phyloP scores from a whole-genome alignment of 2,113 vertebrate species.

The Sporophila hypoxantha region DNA sequence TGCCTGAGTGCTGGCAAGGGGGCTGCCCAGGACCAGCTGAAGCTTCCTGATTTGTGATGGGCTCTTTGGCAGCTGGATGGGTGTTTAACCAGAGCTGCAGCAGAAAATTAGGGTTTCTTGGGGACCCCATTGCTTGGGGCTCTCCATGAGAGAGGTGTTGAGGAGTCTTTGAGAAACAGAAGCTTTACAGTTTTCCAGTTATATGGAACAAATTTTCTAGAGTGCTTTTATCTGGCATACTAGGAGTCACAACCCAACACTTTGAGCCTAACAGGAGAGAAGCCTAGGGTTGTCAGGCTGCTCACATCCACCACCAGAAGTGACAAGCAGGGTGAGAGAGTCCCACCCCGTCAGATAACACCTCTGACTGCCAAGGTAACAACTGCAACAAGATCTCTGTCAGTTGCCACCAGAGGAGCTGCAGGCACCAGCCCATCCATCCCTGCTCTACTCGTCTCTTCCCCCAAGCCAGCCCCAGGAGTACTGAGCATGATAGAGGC shows the following conservation, averaged over 20 bases:
- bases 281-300: neutral
- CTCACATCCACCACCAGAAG: neutral
- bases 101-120: neutral
- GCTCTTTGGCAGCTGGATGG: neutral
- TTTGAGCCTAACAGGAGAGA: neutral
- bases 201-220: neutral
- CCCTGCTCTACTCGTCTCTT: accelerated
- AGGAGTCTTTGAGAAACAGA: neutral
- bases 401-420: neutral
- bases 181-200: neutral
- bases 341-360: neutral
- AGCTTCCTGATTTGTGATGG: neutral
- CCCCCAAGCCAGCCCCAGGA: neutral
- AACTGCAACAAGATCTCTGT: neutral
- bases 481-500: neutral
- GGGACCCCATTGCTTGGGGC: neutral
- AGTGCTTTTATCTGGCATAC: neutral
- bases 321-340: neutral
- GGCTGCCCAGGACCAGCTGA: neutral
- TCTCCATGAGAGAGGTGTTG: neutral
- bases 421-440: neutral
- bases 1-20: neutral
- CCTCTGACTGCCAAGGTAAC: neutral
- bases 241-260: neutral
- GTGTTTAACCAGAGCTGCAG: neutral